phyloP scores from a whole-genome alignment of 2,888 invertebrate species.

The Synergus laeviventris region DNA sequence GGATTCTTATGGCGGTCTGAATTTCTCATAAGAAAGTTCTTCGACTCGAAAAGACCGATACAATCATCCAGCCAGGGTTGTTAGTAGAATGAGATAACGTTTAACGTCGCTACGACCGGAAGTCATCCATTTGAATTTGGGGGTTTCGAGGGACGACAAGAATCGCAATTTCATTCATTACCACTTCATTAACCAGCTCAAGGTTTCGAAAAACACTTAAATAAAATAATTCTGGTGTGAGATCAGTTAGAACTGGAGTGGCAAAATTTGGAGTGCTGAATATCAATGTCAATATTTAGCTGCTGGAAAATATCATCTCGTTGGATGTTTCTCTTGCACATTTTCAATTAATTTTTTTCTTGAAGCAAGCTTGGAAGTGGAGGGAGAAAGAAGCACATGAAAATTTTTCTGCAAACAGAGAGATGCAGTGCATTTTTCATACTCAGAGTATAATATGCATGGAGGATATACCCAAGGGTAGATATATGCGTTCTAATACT shows the following conservation, averaged over 20 bases:
- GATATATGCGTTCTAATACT: neutral
- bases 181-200: constrained; percentile 33
- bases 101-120: constrained; percentile 60
- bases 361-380: neutral
- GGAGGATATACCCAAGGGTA: neutral
- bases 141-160: constrained; percentile 50
- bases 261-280: too few relatives aligned
- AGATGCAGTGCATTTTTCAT: neutral
- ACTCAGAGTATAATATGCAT: neutral
- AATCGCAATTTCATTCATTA: constrained; percentile 42
- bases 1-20: constrained; percentile 40
- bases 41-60: constrained; percentile 53
- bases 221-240: neutral
- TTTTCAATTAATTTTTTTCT: constrained; percentile 13
- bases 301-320: neutral
- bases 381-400: neutral
- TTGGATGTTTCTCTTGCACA: neutral
- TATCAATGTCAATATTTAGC: neutral
- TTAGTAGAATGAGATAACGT: constrained; percentile 59
- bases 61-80: constrained; percentile 56
- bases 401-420: neutral
- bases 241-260: too few relatives aligned
- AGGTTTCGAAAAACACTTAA: neutral
- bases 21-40: constrained; percentile 44
- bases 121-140: constrained; percentile 62